These are phyloP conservation scores for Tetheella fluctuosa DNA, from an alignment of 2,888 invertebrate species.

Conservation along the genomic window DNA sequence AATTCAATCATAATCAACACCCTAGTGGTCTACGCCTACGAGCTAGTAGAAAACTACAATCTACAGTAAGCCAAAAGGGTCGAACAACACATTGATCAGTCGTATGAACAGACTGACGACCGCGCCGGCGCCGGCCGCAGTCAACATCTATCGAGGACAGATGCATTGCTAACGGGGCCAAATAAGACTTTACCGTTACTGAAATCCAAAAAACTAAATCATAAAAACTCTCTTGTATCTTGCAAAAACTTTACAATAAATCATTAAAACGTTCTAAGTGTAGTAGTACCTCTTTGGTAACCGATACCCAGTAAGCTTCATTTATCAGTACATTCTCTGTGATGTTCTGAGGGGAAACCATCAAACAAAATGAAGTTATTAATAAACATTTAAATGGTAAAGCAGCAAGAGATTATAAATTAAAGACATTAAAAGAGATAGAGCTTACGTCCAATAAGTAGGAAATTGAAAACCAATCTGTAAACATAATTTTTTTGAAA, in stretches of 20 bases:
- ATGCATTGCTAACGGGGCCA: slow-evolving; percentile 85
- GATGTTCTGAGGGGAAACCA: slow-evolving; percentile 94
- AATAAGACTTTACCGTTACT: slow-evolving; percentile 84
- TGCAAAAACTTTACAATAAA: slow-evolving; percentile 84
- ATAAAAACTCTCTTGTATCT: slow-evolving; percentile 82
- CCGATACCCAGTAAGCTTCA: slow-evolving; percentile 96
- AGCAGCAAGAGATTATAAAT: slow-evolving; percentile 48
- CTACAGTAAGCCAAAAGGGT: slow-evolving; percentile 83
- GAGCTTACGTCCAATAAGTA: slow-evolving; percentile 77
- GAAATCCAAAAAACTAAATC: slow-evolving; percentile 83
- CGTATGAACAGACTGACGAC: slow-evolving; percentile 46
- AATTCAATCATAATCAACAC: slow-evolving; percentile 81
- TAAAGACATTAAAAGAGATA: slow-evolving; percentile 54
- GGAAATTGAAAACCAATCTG: slow-evolving; percentile 75
- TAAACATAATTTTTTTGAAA: slow-evolving; percentile 63
- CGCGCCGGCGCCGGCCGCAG: slow-evolving; percentile 57
- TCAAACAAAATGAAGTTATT: slow-evolving; percentile 82
- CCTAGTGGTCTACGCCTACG: slow-evolving; percentile 84
- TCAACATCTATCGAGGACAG: slow-evolving; percentile 82
- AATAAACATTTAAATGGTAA: slow-evolving; percentile 61
- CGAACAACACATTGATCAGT: slow-evolving; percentile 73
- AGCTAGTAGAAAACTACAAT: slow-evolving; percentile 80
- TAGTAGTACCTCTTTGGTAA: slow-evolving; percentile 94
- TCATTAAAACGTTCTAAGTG: slow-evolving; percentile 85
- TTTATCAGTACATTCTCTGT: slow-evolving; percentile 97